phyloP scores from a whole-genome alignment of 2,797 vertebrate genomes.

The Muraenolepis orangiensis region DNA sequence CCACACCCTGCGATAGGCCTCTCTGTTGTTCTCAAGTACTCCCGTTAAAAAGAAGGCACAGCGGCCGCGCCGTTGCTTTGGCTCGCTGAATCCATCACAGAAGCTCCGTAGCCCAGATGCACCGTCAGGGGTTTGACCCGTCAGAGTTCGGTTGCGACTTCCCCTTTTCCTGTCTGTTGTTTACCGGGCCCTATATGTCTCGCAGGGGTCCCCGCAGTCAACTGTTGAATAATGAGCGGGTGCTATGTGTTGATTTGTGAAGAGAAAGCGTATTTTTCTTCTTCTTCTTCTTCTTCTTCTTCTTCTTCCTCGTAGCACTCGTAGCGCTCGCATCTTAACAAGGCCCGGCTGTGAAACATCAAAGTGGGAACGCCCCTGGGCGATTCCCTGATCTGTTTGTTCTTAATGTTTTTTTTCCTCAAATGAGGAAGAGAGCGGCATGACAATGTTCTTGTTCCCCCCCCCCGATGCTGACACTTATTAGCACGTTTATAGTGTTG shows the following conservation, averaged over 20 bases:
- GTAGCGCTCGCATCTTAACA: constrained; percentile 28
- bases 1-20: neutral
- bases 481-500: constrained; percentile 19
- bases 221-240: neutral
- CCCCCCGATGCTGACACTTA: constrained; percentile 24
- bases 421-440: constrained; percentile 19
- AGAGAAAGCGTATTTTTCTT: constrained; percentile 31
- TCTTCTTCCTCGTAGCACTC: constrained; percentile 33
- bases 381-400: constrained; percentile 37
- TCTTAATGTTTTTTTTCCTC: constrained; percentile 26
- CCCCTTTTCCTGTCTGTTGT: neutral
- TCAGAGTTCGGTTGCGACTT: no score
- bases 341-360: constrained; percentile 33
- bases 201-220: neutral
- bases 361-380: constrained; percentile 27
- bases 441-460: constrained; percentile 24
- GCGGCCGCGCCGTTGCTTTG: neutral
- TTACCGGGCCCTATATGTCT: constrained; percentile 6
- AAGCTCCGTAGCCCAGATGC: neutral
- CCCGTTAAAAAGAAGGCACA: neutral
- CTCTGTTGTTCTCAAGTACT: neutral
- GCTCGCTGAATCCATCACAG: neutral
- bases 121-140: neutral
- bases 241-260: constrained; percentile 24
- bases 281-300: no score